Evolutionary conservation across 2,113 vertebrate genomes (phyloP), one percentile per base, ranked within the genome.

Genomic region (Pampusana beccarii): DNA sequence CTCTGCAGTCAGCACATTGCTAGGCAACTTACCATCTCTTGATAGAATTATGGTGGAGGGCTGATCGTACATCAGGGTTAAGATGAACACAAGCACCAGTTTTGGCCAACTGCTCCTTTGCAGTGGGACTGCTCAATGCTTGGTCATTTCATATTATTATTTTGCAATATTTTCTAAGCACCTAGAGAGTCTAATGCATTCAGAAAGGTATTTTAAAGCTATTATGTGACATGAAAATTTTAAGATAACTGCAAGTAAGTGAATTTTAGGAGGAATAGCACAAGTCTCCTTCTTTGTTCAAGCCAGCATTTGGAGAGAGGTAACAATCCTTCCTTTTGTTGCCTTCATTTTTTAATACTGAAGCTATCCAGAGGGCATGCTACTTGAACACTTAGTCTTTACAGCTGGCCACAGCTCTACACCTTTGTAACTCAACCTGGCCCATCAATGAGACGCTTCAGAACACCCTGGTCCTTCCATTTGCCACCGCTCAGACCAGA

Each of bases 211-310:
- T 86, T 96, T 94, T 94, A 96, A 92, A 77, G 65, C 75, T 56
- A 95, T 82, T 93, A 93, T 28, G 50, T 65, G 70, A 96, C 90
- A 97, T 40, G 40, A 72, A 95, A 93, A 93, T 84, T 94, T 95
- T 97, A 97, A 96, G 94, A 79, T 94, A 92, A 97, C 94, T 96
- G 93, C 85, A 96, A 96, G 75, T 78, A 96, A 93, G 85, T 80
- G 38, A 69, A 50, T 92, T 75, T 84, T 26, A 95, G 75, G 67
- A 91, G 92, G 74, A 96, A 87, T 0, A 82, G 88, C 10, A 20
- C 2, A 12, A 91, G 87, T 19, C 77, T 58, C 69, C 94, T 80
- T n/a, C 58, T 80, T 83, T 93, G 61, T 81, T 92, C 79, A 46
- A 94, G 79, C 11, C 42, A 46, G 91, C 61, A 48, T 88, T 88